A percentile compares a stretch with the other conserved stretches of the same genome.
Evolutionary conservation across 2,888 invertebrate genomes (phyloP).

Genomic region (Helobdella robusta): DNA sequence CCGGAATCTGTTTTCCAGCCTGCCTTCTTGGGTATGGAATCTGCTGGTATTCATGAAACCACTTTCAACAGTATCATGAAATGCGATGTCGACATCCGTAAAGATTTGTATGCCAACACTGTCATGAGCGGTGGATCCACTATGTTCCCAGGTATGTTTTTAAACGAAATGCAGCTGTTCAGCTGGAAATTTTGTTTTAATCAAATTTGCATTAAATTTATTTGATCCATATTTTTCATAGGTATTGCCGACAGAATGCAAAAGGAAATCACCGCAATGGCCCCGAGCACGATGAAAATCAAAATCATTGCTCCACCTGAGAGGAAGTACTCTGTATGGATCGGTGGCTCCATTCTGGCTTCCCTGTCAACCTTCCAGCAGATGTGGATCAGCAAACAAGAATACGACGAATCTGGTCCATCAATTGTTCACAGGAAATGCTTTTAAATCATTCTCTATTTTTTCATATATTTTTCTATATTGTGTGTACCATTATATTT

Average conservation of each 20-base stretch:
- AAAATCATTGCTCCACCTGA: conserved; percentile 77
- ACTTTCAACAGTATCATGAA: conserved; percentile 47
- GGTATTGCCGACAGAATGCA: conserved; percentile 95
- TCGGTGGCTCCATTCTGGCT: conserved; percentile 90
- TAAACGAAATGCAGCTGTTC: no score
- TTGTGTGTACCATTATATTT: no score
- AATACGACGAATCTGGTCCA: conserved; percentile 90
- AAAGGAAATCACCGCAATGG: conserved; percentile 84
- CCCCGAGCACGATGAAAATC: conserved; percentile 59
- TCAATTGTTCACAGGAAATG: conserved; percentile 92
- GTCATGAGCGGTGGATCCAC: conserved; percentile 88
- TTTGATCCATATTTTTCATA: no score
- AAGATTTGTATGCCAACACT: conserved; percentile 50
- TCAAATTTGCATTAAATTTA: no score
- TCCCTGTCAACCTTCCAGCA: conserved; percentile 79
- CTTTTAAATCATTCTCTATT: no score
- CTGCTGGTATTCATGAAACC: conserved; percentile 40
- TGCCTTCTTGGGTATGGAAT: conserved; percentile 44
- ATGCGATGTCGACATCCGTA: conserved; percentile 46
- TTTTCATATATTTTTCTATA: no score
- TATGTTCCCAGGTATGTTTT: conserved; percentile 92
- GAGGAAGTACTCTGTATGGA: conserved; percentile 67
- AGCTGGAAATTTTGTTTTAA: no score
- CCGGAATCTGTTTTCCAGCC: conserved; percentile 46
- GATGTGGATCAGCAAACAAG: conserved; percentile 94